Base-by-base conservation (phyloP, 2,888 invertebrate genomes). In the Netelia virgata region DNA sequence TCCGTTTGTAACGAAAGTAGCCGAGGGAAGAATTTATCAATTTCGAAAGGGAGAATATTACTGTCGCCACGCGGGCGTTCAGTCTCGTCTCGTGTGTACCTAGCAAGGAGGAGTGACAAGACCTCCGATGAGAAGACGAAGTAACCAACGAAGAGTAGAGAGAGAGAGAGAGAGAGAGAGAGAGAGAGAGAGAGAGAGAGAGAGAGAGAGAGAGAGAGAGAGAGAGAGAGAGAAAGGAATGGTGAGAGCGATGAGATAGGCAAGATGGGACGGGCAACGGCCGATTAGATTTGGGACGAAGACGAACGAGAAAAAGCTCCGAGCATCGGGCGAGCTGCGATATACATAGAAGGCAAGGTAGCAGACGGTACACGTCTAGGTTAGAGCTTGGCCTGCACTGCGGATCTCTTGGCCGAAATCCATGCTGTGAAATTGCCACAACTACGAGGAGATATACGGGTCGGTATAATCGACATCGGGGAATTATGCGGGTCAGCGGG, bases 241-340 rank as follows among this genome's bases (percentile, higher is more conserved):
- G 69, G 14, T 68, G 53, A 63, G 41, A n/a, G 43, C 8, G 73
- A 36, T 43, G 55, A 41, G 47, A 18, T 41, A 57, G 43, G 43
- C 57, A 23, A 14, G 41, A n/a, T n/a, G 61, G 3, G 77, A 69
- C 55, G 47, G 72, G 64, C 50, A 64, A 82, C 66, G 80, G 64
- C 64, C 84, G 86, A 87, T 87, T 86, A 86, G 83, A 82, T 86
- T 86, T 74, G 73, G 63, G 81, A 77, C 73, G 84, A 81, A 74
- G 80, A 69, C 73, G 73, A 73, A 77, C 69, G 73, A 81, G 76
- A 76, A 83, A 84, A 81, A 73, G 72, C 80, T 84, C 23, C 63
- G 61, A 43, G 72, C 72, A 69, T 75, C 69, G 41, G 68, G 57
- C 8, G 55, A 10, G 23, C 53, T 61, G 18, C 5, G 57, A 57